Percentiles rank a stretch among this genome's conserved stretches.
phyloP scores from a whole-genome alignment of 2,888 invertebrate species.

The Hipparchia sbordonii region DNA sequence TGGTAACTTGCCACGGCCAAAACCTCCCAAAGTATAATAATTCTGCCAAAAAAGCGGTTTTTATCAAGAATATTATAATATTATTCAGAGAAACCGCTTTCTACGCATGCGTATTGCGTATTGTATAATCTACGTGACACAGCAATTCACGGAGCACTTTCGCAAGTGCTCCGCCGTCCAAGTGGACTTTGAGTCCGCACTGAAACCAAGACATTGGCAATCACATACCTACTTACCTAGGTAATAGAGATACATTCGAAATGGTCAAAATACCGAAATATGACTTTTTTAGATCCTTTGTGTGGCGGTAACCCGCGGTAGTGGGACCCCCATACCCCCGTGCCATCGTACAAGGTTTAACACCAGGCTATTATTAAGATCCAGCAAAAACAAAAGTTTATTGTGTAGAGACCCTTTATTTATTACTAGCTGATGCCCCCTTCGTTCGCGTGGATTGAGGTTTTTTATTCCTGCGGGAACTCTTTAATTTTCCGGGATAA shows the following conservation, averaged over 20 bases:
- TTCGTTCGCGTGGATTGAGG: background rate
- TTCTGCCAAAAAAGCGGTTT: background rate
- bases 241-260: background rate
- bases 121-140: slow-evolving; percentile 42
- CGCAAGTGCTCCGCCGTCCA: slow-evolving; percentile 26
- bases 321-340: no score
- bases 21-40: no score
- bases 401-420: no score
- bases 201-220: background rate
- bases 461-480: background rate
- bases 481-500: no score
- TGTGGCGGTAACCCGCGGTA: no score
- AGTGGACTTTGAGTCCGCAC: background rate
- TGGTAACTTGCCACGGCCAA: no score
- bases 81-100: slow-evolving; percentile 39
- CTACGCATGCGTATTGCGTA: slow-evolving; percentile 34
- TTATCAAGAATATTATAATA: background rate
- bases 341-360: no score
- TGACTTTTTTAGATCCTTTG: no score
- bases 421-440: no score
- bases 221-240: background rate
- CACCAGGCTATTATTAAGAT: no score
- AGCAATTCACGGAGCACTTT: slow-evolving; percentile 30
- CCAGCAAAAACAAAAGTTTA: no score
- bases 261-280: background rate